Conservation (phyloP, 2,113 vertebrate species). For the Microtus pennsylvanicus region DNA sequence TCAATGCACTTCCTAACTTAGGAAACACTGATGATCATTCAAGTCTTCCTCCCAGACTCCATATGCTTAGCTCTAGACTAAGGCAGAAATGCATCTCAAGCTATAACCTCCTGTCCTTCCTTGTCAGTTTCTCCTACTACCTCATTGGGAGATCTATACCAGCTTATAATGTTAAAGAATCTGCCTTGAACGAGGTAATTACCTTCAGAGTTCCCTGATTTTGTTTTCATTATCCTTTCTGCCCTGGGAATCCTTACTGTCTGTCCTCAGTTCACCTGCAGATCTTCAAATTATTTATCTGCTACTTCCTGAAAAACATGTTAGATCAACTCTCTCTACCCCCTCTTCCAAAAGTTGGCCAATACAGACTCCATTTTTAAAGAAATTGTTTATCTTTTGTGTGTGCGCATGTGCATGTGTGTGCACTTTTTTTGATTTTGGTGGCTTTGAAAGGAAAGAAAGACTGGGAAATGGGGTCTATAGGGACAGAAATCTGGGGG, state of each 20-base stretch:
- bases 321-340: neutral
- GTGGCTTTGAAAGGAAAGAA: neutral
- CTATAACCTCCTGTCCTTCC: too few relatives aligned
- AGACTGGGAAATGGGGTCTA: neutral
- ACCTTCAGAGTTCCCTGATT: neutral
- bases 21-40: neutral
- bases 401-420: neutral
- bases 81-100: neutral
- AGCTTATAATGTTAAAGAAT: neutral
- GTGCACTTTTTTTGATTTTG: neutral
- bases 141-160: neutral
- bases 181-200: neutral
- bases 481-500: neutral
- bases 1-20: rapidly evolving
- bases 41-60: neutral
- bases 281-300: too few relatives aligned
- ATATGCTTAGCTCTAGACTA: too few relatives aligned
- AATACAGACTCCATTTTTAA: neutral
- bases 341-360: neutral
- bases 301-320: neutral
- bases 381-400: neutral
- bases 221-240: neutral
- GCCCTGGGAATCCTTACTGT: neutral
- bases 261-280: neutral
- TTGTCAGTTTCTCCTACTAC: neutral